phyloP scores from a whole-genome alignment of 2,888 invertebrate genomes.

The Disparrhopalites patrizii region DNA sequence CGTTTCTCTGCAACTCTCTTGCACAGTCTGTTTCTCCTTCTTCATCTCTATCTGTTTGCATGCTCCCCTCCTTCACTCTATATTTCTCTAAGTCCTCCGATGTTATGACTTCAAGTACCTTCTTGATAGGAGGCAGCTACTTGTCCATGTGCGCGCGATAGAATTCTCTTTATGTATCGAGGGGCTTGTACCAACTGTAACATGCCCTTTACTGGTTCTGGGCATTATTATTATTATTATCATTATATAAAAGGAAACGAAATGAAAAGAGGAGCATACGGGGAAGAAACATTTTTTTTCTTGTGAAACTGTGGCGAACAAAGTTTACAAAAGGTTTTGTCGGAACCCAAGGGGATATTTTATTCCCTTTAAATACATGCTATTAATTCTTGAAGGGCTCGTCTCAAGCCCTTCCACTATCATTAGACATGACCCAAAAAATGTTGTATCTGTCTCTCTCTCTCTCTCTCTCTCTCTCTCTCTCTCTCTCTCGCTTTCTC shows the following conservation, averaged over 20 bases:
- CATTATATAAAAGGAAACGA: background rate
- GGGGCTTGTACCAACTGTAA: no score
- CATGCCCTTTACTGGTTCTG: no score
- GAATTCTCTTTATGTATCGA: no score
- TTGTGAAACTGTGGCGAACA: slow-evolving; percentile 20
- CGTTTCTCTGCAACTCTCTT: no score
- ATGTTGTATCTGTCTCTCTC: no score
- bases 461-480: no score
- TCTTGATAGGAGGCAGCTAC: background rate
- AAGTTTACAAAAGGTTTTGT: slow-evolving; percentile 24
- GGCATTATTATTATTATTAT: no score
- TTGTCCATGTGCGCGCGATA: background rate
- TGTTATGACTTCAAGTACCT: background rate
- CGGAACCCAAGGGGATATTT: slow-evolving; percentile 25
- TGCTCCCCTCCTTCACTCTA: no score
- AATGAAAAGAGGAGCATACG: background rate
- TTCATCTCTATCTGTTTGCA: no score
- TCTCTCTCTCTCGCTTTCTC: no score
- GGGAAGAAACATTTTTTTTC: slow-evolving; percentile 18
- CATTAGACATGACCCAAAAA: slow-evolving; percentile 18
- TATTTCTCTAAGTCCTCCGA: background rate
- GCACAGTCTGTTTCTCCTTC: no score
- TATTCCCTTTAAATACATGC: slow-evolving; percentile 24
- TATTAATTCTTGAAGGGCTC: slow-evolving; percentile 25
- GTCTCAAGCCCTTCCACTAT: slow-evolving; percentile 14